Conservation (phyloP, 2,113 vertebrate genomes). For the Megaceryle torquata region DNA sequence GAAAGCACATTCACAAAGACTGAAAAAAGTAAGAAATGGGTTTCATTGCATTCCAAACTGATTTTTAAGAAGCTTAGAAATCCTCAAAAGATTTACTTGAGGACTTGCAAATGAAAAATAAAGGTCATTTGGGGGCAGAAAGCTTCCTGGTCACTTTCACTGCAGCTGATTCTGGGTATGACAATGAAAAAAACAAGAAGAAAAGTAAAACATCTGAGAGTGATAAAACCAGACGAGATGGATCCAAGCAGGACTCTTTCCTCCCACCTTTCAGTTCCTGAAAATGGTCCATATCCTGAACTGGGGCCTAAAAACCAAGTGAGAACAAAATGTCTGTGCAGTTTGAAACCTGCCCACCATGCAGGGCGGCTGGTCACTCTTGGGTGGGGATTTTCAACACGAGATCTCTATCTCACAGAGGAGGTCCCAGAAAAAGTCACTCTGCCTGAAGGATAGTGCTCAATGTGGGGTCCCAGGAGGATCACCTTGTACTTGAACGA, state of each 20-base stretch:
- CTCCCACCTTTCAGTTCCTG: background rate
- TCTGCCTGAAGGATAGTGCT: background rate
- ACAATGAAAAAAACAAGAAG: background rate
- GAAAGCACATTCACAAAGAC: background rate
- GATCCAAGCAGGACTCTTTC: background rate
- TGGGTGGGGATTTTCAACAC: background rate
- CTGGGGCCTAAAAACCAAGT: background rate
- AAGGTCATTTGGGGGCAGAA: background rate
- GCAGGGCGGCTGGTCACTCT: background rate
- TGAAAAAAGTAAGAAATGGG: background rate
- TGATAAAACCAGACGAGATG: background rate
- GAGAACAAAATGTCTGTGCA: background rate
- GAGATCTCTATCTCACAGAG: background rate
- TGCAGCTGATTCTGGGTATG: background rate
- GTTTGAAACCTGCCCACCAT: background rate
- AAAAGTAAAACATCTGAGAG: background rate
- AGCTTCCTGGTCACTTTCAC: background rate
- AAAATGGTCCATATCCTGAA: background rate
- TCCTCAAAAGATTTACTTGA: background rate
- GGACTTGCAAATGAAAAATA: background rate
- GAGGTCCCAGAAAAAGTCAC: background rate
- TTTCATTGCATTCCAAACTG: background rate
- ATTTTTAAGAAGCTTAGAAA: background rate
- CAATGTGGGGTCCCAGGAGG: background rate
- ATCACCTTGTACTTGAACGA: background rate